A percentile compares a stretch with the other conserved stretches of the same genome.
Evolutionary conservation across 2,113 vertebrate species (phyloP).

Genomic region (Pachypanchax playfairii): DNA sequence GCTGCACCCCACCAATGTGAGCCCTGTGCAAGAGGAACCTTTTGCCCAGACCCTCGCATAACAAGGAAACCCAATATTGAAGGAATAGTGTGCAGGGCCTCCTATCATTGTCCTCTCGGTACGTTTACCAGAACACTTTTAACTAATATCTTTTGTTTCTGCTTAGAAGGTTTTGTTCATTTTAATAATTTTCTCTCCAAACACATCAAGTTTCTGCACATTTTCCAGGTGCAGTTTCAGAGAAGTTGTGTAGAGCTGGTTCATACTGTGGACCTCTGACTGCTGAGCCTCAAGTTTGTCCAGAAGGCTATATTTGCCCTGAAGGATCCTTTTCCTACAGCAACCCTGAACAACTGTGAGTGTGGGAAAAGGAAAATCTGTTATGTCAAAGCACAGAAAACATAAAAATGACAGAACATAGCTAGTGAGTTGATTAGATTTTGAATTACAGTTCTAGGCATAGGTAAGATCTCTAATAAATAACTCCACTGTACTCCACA

Average conservation of each 20-base stretch:
- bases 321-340: constrained; percentile 83
- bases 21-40: constrained; percentile 82
- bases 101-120: constrained; percentile 89
- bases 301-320: constrained; percentile 87
- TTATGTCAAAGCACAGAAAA: no score
- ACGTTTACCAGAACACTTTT: constrained; percentile 3
- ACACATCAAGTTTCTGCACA: constrained; percentile 3
- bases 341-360: constrained; percentile 84
- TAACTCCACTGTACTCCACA: constrained; percentile 67
- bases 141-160: neutral
- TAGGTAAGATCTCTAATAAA: constrained; percentile 42
- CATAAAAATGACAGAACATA: no score
- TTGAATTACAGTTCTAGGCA: neutral
- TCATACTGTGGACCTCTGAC: constrained; percentile 84
- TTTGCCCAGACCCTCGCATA: constrained; percentile 82
- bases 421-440: constrained; percentile 8
- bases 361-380: constrained; percentile 1
- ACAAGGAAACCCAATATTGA: constrained; percentile 80
- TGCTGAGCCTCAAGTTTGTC: constrained; percentile 81
- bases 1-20: constrained; percentile 80
- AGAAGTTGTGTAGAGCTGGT: constrained; percentile 84
- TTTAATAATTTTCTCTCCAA: neutral
- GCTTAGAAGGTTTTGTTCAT: neutral
- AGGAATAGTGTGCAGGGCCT: constrained; percentile 82
- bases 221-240: constrained; percentile 82